Evolutionary conservation across 1,140 invertebrate genomes (phyloP), one percentile per base, ranked within the genome.

Genomic region (Drosophila mojavensis): DNA sequence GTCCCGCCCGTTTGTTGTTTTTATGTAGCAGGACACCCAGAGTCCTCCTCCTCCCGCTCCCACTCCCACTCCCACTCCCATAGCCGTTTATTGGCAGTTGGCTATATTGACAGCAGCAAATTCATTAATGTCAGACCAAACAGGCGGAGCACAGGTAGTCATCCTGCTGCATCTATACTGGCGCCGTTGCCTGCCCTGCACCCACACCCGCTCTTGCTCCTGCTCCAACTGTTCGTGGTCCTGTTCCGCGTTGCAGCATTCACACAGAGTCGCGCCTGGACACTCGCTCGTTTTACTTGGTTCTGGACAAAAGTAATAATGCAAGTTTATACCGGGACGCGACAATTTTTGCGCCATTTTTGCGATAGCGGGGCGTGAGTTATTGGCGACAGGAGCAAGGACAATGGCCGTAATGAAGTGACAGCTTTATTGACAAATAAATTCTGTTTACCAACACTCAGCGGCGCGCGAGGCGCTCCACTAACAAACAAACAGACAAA

Each of bases 401-500:
- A 83, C 74, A 81, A 88, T 79, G 65, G 74, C 67, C 84, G 84
- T 89, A 89, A 89, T 89, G 84, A 89, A 89, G 85, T 89, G 84
- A 89, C 84, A 81, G 84, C 78, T 89, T 89, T 89, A 89, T 89
- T 89, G 85, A 89, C 84, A 89, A 89, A 89, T 90, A 89, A 89
- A 89, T 89, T 89, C 74, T 75, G 84, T 89, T 81, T 90, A 78
- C 75, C 80, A 88, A 80, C 77, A 89, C 80, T 78, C 81, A 89
- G 47, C 72, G 68, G 62, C 59, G 63, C 65, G 68, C 76, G 76
- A 63, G 65, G 63, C 65, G 61, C 55, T 17, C 26, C 50, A 43
- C 66, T 53, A 17, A 20, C 56, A 45, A 62, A 68, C 51, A 65
- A 48, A 69, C 53, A 76, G 56, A 63, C 63, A 66, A 60, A 15